Percentiles rank a stretch among this genome's conserved stretches.
phyloP scores from a whole-genome alignment of 2,888 invertebrate species.

The Troilus luridus region DNA sequence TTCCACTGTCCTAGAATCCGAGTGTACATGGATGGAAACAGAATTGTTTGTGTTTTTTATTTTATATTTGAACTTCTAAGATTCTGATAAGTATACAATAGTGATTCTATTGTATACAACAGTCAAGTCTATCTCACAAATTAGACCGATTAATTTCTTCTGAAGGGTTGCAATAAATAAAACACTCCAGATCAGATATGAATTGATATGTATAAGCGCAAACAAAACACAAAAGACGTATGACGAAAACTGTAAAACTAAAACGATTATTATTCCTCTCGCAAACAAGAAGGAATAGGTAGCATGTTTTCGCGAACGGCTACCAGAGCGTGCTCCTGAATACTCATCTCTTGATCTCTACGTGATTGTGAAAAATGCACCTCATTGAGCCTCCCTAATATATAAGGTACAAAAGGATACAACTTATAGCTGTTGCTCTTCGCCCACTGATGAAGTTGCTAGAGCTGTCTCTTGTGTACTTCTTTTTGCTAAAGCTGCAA shows the following conservation, averaged over 20 bases:
- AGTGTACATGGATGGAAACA: too few species aligned
- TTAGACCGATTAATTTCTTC: too few species aligned
- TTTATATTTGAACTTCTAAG: too few species aligned
- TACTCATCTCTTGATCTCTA: not conserved
- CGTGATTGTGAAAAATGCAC: not conserved
- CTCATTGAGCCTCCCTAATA: not conserved
- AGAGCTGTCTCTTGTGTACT: not conserved
- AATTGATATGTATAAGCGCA: too few species aligned
- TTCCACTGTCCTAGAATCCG: too few species aligned
- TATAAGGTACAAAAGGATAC: not conserved
- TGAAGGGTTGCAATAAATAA: too few species aligned
- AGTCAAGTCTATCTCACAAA: too few species aligned
- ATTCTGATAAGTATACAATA: too few species aligned
- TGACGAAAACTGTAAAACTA: not conserved
- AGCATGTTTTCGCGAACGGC: constrained; percentile 30
- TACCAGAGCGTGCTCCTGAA: not conserved
- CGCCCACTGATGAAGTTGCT: not conserved
- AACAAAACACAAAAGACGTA: too few species aligned
- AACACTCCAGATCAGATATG: too few species aligned
- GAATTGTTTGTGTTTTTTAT: too few species aligned
- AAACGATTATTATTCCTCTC: not conserved
- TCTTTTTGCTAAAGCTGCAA: not conserved
- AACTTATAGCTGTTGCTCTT: not conserved
- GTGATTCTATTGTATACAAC: too few species aligned
- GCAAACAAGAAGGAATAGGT: not conserved